A percentile compares a stretch with the other conserved stretches of the same genome.
These are phyloP conservation scores for Neolamprologus tretocephalus DNA, from an alignment of 2,113 vertebrate genomes.

Conservation along the genomic window DNA sequence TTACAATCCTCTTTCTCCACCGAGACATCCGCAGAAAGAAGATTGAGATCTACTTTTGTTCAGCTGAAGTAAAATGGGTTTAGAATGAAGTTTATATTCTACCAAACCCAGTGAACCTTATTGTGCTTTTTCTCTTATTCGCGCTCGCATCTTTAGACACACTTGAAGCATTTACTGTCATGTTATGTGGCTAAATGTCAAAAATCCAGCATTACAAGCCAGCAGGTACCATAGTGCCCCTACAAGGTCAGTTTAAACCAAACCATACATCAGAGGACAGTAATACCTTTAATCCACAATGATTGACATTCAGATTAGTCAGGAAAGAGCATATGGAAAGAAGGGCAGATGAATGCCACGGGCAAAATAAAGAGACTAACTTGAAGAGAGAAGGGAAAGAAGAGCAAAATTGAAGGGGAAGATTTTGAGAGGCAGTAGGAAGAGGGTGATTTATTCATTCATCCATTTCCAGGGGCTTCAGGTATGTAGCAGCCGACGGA, in stretches of 20 bases:
- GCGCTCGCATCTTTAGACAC: accelerated
- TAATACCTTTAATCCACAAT: neutral
- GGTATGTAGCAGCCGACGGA: neutral
- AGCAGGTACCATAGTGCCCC: neutral
- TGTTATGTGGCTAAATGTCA: neutral
- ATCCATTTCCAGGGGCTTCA: neutral
- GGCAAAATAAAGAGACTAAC: neutral
- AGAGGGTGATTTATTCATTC: neutral
- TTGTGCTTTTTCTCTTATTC: neutral
- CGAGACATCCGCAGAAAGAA: neutral
- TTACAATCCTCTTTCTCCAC: neutral
- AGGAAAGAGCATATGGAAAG: neutral
- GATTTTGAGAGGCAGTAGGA: neutral
- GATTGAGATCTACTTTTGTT: neutral
- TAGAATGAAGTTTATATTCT: neutral
- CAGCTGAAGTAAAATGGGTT: neutral
- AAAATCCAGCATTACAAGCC: neutral
- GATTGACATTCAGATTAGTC: neutral
- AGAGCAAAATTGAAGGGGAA: neutral
- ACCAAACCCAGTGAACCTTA: neutral
- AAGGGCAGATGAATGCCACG: neutral
- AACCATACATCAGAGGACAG: neutral
- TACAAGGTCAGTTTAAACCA: neutral
- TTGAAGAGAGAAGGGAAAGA: neutral
- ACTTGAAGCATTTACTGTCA: neutral